Evolutionary conservation across 2,888 invertebrate species (phyloP), one percentile per base, ranked within the genome.

Genomic region (Cryptocheilus praepositus): DNA sequence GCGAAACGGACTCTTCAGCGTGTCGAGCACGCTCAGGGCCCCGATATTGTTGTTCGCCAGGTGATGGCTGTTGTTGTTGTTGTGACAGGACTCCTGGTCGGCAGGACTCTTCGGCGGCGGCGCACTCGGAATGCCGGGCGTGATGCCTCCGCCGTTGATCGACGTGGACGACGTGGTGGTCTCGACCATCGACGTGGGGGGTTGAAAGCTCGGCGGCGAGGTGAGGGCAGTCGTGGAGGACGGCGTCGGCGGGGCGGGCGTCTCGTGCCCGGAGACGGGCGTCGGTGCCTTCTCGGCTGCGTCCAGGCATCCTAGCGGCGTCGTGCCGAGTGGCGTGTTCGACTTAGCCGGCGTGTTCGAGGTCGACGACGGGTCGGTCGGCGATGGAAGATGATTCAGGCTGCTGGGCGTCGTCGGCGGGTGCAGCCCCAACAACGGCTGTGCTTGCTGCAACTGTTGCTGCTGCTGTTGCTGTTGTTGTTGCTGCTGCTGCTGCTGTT

Each of bases 1-100:
- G 73, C 95, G 92, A 89, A 95, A 96, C 61, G 95, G 95, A 81
- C 90, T 90, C 83, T 92, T 92, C 55, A 92, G 86, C 64, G 89
- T 89, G 74, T 92, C 92, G 56, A 90, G 81, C 86, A 92, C 89
- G 89, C 91, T 85, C 74, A 89, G 80, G 18, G 86, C 78, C 60
- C 86, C 88, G 74, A 88, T 88, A 88, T 85, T 86, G 64, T 86
- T 86, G 89, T 90, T 85, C 82, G 89, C 83, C 55, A 90, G 81
- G 56, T 90, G 90, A 76, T 90, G 90, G 61, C 87, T 90, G 89
- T 89, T 90, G 74, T 91, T 91, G 78, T 90, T 90, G 59, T 86
- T 87, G 80, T 86, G 86, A 67, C 87, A 87, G 25, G 87, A 82
- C 49, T 89, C 88, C 44, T 79, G 79, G 70, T 91, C 91, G 43